Base-by-base conservation (phyloP, 2,888 invertebrate species). In the Limnephilus rhombicus region DNA sequence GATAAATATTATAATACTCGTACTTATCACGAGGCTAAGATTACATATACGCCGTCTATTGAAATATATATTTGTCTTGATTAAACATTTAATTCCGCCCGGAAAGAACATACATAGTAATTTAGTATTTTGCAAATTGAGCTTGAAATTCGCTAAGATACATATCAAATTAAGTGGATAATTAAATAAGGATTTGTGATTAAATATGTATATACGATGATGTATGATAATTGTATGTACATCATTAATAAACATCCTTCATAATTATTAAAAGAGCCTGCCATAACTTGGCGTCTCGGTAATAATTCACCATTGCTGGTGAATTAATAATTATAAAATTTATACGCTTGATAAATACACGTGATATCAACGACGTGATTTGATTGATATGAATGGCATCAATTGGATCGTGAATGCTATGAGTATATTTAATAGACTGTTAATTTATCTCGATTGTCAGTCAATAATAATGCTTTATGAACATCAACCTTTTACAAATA, bases 261-360 rank as follows among this genome's bases (percentile, higher is more conserved):
- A n/a, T 85, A 45, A 45, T 45, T 85, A 85, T 41, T 85, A 41
- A 85, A 41, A 85, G 85, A 85, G n/a, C 45, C 1, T 85, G 85
- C 34, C 85, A 85, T 85, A 37, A 85, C 18, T 85, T n/a, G n/a
- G 34, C 41, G 45, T 85, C 85, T 45, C 85, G 53, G 53, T 68
- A 68, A 68, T 68, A 29, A 45, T 85, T 85, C 34, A 45, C 41
- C 85, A 85, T 18, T 85, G 45, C 45, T 41, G 0, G n/a, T 85
- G 45, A 85, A 85, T 85, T 18, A 68, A 24, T 68, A 68, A 68
- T 18, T 68, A 18, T 5, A 68, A 68, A 68, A 85, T 41, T 7
- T 41, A 85, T 85, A 85, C 29, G 41, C 41, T 41, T 85, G 37
- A 45, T 45, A 85, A 85, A 45, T 24, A n/a, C 45, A 85, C 41